Evolutionary conservation across 2,113 vertebrate genomes (phyloP).

Genomic region (Oryzias melastigma): DNA sequence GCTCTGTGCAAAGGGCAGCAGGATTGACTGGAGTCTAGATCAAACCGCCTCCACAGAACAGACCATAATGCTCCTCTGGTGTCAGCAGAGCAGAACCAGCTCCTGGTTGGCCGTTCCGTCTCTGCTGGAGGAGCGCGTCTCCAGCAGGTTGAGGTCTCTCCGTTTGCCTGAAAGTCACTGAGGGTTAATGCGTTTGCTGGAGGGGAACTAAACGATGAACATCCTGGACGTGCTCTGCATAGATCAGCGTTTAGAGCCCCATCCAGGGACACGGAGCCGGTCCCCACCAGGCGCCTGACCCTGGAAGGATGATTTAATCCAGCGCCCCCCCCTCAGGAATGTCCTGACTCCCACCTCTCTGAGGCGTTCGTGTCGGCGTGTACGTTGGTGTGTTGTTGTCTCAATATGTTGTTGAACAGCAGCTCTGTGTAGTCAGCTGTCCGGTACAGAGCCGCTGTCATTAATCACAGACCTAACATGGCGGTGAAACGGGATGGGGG

Average conservation of each 20-base stretch:
- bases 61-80: no score
- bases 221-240: background rate
- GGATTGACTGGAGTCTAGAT: no score
- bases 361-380: slow-evolving; percentile 28
- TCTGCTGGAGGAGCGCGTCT: no score
- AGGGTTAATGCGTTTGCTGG: background rate
- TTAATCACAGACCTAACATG: slow-evolving; percentile 70
- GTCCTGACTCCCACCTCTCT: slow-evolving; percentile 37
- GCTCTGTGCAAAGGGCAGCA: no score
- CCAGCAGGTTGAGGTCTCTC: background rate
- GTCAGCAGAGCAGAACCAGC: background rate
- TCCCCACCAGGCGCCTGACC: slow-evolving; percentile 35
- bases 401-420: slow-evolving; percentile 68
- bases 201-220: background rate
- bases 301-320: slow-evolving; percentile 52
- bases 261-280: slow-evolving; percentile 1
- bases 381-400: slow-evolving; percentile 27
- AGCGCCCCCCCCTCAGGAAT: slow-evolving; percentile 28
- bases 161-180: background rate
- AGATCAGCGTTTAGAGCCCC: background rate
- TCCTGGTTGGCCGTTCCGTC: background rate
- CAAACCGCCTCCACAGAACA: no score
- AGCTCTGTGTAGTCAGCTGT: slow-evolving; percentile 70
- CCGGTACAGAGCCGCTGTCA: slow-evolving; percentile 59
- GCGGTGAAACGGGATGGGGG: slow-evolving; percentile 34